Evolutionary conservation across 2,888 invertebrate species (phyloP).

Genomic region (Encarsia formosa): DNA sequence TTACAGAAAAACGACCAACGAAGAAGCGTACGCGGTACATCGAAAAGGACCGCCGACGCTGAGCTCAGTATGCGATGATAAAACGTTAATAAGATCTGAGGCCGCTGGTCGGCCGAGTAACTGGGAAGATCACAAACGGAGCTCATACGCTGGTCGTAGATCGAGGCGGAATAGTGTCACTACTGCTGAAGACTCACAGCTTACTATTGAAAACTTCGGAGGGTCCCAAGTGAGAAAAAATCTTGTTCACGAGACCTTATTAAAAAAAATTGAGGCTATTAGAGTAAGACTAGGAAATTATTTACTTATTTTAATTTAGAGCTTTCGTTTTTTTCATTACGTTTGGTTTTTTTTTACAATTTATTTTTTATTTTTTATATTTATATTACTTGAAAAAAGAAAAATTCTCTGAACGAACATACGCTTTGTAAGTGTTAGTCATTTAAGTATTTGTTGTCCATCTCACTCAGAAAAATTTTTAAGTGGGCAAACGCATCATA

Average conservation of each 20-base stretch:
- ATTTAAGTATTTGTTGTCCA: slow-evolving; percentile 6
- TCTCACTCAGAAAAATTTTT: slow-evolving; percentile 13
- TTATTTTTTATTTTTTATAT: slow-evolving; percentile 11
- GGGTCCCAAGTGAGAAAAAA: slow-evolving; percentile 65
- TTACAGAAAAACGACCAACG: slow-evolving; percentile 49
- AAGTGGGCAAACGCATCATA: no score
- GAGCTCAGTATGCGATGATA: slow-evolving; percentile 62
- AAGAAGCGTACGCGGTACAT: slow-evolving; percentile 78
- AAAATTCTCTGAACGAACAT: slow-evolving; percentile 8
- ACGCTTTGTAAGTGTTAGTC: slow-evolving; percentile 16
- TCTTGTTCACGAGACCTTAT: slow-evolving; percentile 28
- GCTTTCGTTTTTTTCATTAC: slow-evolving; percentile 22
- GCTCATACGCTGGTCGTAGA: slow-evolving; percentile 75
- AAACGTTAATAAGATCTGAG: slow-evolving; percentile 51
- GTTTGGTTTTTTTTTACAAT: not conserved
- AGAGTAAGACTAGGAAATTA: slow-evolving; percentile 31
- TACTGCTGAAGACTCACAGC: slow-evolving; percentile 75
- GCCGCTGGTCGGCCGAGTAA: slow-evolving; percentile 84
- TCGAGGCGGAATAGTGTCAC: slow-evolving; percentile 79
- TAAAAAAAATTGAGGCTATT: slow-evolving; percentile 30
- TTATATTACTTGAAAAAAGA: slow-evolving; percentile 3
- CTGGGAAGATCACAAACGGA: slow-evolving; percentile 71
- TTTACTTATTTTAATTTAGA: no score
- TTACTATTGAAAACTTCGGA: slow-evolving; percentile 90
- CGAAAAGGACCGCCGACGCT: slow-evolving; percentile 74